Evolutionary conservation across 2,797 vertebrate species (phyloP), one percentile per base, ranked within the genome.

Genomic region (Chloroceryle inda): DNA sequence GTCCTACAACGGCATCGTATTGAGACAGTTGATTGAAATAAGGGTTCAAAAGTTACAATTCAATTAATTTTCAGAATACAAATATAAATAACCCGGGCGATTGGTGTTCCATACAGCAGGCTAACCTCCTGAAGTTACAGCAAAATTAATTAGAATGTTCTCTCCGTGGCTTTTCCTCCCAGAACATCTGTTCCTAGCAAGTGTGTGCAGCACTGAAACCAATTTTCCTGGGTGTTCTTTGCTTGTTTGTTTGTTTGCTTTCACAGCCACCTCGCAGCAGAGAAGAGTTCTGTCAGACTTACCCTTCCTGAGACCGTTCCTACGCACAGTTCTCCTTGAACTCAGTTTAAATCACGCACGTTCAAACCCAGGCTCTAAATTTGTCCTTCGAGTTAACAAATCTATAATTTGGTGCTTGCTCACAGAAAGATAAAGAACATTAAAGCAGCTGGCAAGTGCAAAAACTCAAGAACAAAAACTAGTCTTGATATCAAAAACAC

Each of bases 401-500:
- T 92, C 66, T 89, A 7, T 64, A 63, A 89, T 91, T 91, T 35
- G 61, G 49, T 8, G 27, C 62, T 91, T 19, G 64, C 56, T 94
- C 90, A 35, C 17, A 6, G 42, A 3, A 59, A 92, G 78, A 73
- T 42, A 93, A 96, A 63, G 15, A 73, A 74, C 55, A 86, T 77
- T 81, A 85, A 95, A 89, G 79, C 80, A 97, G 79, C 93, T 94
- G 77, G 69, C 29, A 89, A 96, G 85, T 33, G 58, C 63, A n/a
- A 94, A 96, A 96, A 53, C 90, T 53, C 63, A 24, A 89, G 92
- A 74, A 89, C 84, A 88, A 86, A 94, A 94, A 40, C 71, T 27
- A 35, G 69, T 91, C 92, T 96, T 16, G 38, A 89, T 96, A 96
- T 97, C 92, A 97, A 97, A 92, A 74, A 35, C 89, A 82, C 93